Evolutionary conservation across 2,113 vertebrate genomes (phyloP).

Genomic region (Elephas maximus): DNA sequence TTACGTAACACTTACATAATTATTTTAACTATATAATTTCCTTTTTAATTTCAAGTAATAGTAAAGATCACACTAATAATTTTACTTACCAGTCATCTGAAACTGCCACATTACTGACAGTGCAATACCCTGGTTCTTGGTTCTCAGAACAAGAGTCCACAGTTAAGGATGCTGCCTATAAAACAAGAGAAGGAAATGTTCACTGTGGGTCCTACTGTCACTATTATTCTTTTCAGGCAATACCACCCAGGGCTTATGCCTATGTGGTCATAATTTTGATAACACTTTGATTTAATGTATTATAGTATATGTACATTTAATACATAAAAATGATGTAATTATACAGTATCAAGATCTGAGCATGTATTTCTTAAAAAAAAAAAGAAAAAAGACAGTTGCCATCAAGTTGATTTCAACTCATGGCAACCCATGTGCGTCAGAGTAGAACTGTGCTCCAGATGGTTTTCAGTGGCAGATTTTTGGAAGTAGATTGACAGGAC

Average conservation of each 20-base stretch:
- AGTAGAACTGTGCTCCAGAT: not conserved
- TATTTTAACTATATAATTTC: not conserved
- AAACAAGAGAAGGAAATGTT: not conserved
- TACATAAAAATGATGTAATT: not conserved
- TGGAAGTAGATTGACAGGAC: not conserved
- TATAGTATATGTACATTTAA: not conserved
- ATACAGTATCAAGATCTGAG: not conserved
- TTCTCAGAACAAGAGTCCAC: slow-evolving; percentile 97
- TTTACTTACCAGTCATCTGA: slow-evolving; percentile 94
- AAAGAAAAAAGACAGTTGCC: not conserved
- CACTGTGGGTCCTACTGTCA: not conserved
- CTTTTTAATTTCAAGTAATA: not conserved
- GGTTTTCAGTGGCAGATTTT: not conserved
- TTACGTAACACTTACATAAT: not conserved
- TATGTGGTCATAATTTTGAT: not conserved
- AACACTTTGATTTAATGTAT: not conserved
- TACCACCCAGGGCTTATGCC: not conserved
- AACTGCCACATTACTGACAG: slow-evolving; percentile 96
- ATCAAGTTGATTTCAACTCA: not conserved
- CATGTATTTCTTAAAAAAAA: not conserved
- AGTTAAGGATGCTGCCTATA: slow-evolving; percentile 96
- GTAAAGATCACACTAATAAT: not conserved
- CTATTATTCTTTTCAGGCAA: not conserved
- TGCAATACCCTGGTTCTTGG: slow-evolving; percentile 96
- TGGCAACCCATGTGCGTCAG: not conserved